phyloP scores from a whole-genome alignment of 2,113 vertebrate species.

The Strix aluco region DNA sequence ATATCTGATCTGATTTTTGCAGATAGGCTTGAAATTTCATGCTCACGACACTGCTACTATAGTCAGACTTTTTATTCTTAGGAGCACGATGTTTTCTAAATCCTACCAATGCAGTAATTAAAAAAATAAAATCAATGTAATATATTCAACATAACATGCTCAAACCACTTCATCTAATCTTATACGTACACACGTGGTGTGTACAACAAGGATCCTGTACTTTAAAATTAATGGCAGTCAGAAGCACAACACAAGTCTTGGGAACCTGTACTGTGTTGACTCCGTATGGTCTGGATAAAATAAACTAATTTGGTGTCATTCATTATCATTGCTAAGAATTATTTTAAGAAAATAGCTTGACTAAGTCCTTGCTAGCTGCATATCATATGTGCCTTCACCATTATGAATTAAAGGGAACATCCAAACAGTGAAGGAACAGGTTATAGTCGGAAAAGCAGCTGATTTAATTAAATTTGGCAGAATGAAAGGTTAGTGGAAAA shows the following conservation, averaged over 20 bases:
- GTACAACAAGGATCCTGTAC: background rate
- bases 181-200: fast-evolving
- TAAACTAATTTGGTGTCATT: background rate
- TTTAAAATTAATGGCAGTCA: background rate
- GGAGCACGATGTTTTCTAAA: background rate
- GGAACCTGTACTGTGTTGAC: background rate
- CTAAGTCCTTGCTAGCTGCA: background rate
- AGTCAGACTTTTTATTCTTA: conserved; percentile 8
- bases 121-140: background rate
- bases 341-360: background rate
- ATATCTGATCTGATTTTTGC: conserved; percentile 24
- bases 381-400: background rate
- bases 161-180: background rate
- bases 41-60: background rate
- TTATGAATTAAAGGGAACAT: background rate
- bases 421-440: background rate
- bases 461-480: conserved; percentile 63
- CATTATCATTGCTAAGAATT: background rate
- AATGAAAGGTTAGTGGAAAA: conserved; percentile 60
- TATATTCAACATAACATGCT: background rate
- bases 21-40: background rate
- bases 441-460: background rate
- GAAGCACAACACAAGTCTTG: background rate
- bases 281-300: background rate
- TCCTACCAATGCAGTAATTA: background rate